Percentiles rank a stretch among this genome's conserved stretches.
Conservation (phyloP, 2,113 vertebrate species). For the Onychostoma macrolepis region DNA sequence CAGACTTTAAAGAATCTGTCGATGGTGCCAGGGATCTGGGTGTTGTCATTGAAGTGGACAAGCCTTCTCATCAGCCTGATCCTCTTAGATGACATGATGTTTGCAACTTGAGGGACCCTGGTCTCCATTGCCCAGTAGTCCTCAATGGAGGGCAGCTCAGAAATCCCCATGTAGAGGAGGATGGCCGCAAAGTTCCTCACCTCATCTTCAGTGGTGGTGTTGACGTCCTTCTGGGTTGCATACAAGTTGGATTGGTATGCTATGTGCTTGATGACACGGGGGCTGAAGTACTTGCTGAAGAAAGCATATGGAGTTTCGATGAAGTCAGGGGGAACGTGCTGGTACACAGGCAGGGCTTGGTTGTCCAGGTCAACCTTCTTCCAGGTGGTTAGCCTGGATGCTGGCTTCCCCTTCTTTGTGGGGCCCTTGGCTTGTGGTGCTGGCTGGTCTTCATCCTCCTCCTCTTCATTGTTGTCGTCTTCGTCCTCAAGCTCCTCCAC, state of each 20-base stretch:
- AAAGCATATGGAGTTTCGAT: not conserved
- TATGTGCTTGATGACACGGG: not conserved
- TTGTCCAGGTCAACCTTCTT: not conserved
- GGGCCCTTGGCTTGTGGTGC: not conserved
- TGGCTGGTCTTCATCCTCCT: no score
- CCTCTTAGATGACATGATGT: no score
- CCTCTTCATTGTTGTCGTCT: no score
- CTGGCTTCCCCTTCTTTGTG: not conserved
- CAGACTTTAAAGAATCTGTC: not conserved
- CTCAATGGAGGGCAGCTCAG: no score
- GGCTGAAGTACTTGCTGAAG: no score
- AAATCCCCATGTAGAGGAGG: no score
- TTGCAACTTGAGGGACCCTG: no score
- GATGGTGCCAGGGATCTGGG: no score
- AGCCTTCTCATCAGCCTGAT: not conserved
- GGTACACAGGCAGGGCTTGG: not conserved
- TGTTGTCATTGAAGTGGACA: no score
- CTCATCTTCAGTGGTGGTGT: not conserved
- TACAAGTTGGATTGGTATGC: not conserved
- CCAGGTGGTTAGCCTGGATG: not conserved
- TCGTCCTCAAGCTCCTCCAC: no score
- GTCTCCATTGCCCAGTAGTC: no score
- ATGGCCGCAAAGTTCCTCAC: no score
- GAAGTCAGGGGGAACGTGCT: not conserved
- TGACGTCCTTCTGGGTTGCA: not conserved